Conservation (phyloP, 2,888 invertebrate genomes). For the Cryptops parisi region DNA sequence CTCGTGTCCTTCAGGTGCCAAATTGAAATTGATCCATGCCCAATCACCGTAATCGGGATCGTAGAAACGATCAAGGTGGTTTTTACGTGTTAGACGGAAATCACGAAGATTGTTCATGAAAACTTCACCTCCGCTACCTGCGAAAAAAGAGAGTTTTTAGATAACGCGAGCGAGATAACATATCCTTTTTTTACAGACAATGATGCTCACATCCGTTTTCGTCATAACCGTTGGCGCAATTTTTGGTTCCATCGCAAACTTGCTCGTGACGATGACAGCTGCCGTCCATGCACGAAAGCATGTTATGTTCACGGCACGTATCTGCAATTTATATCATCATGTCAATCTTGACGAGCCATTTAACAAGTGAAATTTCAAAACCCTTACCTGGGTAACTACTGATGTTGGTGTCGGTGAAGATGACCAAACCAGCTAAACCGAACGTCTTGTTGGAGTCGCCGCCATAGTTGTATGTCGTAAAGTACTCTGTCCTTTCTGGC, state of each 20-base stretch:
- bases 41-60: slow-evolving; percentile 17
- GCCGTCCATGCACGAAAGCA: slow-evolving; percentile 14
- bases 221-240: slow-evolving; percentile 17
- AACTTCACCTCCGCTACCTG: slow-evolving; percentile 3
- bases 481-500: slow-evolving; percentile 13
- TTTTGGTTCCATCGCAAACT: slow-evolving; percentile 15
- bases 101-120: slow-evolving; percentile 2
- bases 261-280: slow-evolving; percentile 12
- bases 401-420: slow-evolving; percentile 14
- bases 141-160: too few species aligned
- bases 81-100: slow-evolving; percentile 15
- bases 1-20: slow-evolving; percentile 13
- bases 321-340: too few species aligned
- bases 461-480: slow-evolving; percentile 11
- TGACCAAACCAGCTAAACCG: slow-evolving; percentile 6
- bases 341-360: too few species aligned
- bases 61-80: slow-evolving; percentile 14
- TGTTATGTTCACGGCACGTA: slow-evolving; percentile 8
- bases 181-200: too few species aligned
- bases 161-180: too few species aligned
- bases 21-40: slow-evolving; percentile 17
- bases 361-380: too few species aligned
- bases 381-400: too few species aligned
- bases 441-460: slow-evolving; percentile 13
- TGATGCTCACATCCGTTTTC: slow-evolving; percentile 14